A percentile compares a stretch with the other conserved stretches of the same genome.
These are phyloP conservation scores for Phrynosoma platyrhinos DNA, from an alignment of 2,113 vertebrate genomes.

Conservation along the genomic window DNA sequence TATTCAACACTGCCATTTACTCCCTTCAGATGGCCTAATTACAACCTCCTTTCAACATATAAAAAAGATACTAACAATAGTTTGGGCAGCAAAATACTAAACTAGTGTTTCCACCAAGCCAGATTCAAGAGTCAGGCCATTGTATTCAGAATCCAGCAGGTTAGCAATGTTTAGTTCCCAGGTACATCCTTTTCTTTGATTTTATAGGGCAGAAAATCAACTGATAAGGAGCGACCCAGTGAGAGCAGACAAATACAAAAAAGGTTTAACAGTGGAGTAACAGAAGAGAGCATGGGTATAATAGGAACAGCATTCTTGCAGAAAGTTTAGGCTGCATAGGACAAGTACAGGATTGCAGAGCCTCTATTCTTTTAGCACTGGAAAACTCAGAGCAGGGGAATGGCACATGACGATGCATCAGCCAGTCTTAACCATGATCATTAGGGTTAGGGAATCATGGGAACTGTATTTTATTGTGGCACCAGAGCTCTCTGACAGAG, in stretches of 20 bases:
- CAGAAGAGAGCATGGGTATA: neutral
- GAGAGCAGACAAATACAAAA: neutral
- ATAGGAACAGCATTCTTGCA: neutral
- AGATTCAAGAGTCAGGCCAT: constrained; percentile 4
- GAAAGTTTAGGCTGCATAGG: neutral
- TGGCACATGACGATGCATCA: neutral
- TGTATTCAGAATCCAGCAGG: constrained; percentile 3
- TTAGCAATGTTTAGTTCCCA: neutral
- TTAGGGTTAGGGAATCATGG: no score
- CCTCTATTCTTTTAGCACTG: neutral
- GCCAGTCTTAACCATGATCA: neutral
- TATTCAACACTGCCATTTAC: neutral
- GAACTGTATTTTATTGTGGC: no score
- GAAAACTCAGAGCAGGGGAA: neutral
- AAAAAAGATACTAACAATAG: constrained; percentile 1
- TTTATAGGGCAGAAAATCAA: neutral
- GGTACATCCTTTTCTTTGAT: constrained; percentile 1
- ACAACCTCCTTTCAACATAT: constrained; percentile 8
- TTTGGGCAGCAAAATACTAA: constrained; percentile 3
- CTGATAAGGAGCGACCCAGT: neutral
- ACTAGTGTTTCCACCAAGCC: neutral
- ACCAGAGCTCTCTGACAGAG: no score
- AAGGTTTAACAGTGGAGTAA: neutral
- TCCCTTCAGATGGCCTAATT: neutral
- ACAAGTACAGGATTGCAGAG: neutral